These are phyloP conservation scores for Rhingia rostrata DNA, from an alignment of 2,888 invertebrate genomes.

Conservation along the genomic window DNA sequence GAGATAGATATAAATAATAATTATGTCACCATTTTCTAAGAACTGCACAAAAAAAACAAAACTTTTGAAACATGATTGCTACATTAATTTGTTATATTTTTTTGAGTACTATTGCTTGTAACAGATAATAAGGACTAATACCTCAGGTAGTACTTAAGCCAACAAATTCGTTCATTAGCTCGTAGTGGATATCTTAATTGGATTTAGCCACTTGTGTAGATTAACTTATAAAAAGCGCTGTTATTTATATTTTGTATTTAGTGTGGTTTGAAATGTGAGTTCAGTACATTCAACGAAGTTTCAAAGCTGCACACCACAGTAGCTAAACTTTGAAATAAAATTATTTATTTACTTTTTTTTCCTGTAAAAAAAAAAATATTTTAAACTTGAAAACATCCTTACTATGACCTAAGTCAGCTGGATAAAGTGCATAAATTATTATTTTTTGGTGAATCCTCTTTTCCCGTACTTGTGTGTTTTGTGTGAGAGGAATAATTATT, in stretches of 20 bases:
- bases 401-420: conserved; percentile 14
- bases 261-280: conserved; percentile 11
- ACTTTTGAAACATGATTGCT: background rate
- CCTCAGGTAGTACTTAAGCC: conserved; percentile 17
- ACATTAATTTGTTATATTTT: background rate
- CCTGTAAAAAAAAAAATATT: background rate
- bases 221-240: conserved; percentile 36
- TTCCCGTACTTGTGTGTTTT: background rate
- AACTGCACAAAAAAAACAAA: background rate
- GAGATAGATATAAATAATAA: background rate
- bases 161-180: conserved; percentile 12
- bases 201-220: conserved; percentile 10
- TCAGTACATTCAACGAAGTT: conserved; percentile 1
- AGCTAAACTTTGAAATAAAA: background rate
- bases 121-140: conserved; percentile 21
- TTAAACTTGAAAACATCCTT: background rate
- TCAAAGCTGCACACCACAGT: background rate
- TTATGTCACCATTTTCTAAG: background rate
- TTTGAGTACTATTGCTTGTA: conserved; percentile 1
- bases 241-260: conserved; percentile 12
- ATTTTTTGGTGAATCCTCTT: background rate
- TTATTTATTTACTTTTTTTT: background rate
- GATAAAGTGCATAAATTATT: background rate
- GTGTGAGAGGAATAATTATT: background rate
- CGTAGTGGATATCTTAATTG: conserved; percentile 11